A percentile compares a stretch with the other conserved stretches of the same genome.
Conservation (phyloP, 2,888 invertebrate species). For the Dastarcus helophoroides region DNA sequence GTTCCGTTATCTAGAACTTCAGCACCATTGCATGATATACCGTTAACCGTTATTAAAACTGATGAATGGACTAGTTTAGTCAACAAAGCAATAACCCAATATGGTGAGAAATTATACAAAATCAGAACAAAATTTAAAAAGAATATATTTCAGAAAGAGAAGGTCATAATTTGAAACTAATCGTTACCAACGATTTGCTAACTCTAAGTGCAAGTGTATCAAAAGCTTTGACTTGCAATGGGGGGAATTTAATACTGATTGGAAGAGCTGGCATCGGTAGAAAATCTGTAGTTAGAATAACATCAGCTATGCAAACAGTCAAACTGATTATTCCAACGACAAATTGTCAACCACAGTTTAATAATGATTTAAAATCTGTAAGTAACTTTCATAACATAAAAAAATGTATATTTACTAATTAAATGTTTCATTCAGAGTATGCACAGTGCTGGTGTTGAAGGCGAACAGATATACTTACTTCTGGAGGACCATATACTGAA, state of each 20-base stretch:
- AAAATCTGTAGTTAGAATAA: constrained; percentile 62
- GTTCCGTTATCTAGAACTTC: constrained; percentile 22
- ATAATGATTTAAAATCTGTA: constrained; percentile 67
- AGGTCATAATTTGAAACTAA: constrained; percentile 42
- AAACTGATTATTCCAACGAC: constrained; percentile 38
- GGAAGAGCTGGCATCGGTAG: constrained; percentile 74
- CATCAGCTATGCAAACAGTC: constrained; percentile 61
- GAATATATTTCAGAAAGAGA: constrained; percentile 46
- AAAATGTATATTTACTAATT: too few relatives aligned
- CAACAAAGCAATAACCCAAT: constrained; percentile 51
- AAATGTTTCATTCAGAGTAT: constrained; percentile 47
- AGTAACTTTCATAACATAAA: constrained; percentile 17
- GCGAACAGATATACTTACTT: constrained; percentile 63
- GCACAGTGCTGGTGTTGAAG: constrained; percentile 69
- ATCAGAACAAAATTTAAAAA: neutral
- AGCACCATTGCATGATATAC: constrained; percentile 1
- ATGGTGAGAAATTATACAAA: constrained; percentile 37
- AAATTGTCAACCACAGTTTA: constrained; percentile 46
- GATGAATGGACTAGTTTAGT: constrained; percentile 53
- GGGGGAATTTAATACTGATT: constrained; percentile 57
- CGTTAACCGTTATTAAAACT: constrained; percentile 29
- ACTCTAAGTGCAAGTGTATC: constrained; percentile 52
- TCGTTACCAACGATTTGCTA: constrained; percentile 56
- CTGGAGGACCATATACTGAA: constrained; percentile 72
- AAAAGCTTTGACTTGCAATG: constrained; percentile 47